phyloP scores from a whole-genome alignment of 2,888 invertebrate species.

The Cloeon dipterum region DNA sequence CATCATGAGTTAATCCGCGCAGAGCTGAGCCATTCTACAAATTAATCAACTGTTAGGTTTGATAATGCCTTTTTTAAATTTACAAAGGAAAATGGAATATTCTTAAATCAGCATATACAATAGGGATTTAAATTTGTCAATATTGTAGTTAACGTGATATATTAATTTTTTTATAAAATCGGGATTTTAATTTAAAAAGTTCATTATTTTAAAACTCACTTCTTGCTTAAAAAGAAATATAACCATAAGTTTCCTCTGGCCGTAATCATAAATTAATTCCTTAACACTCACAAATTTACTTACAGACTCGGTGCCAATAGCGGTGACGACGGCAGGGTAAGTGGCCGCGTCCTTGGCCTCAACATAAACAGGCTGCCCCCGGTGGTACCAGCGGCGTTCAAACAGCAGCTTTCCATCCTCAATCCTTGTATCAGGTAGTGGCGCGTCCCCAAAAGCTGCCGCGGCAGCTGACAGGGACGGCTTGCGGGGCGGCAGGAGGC shows the following conservation, averaged over 20 bases:
- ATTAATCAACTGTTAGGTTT: too few relatives aligned
- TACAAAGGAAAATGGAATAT: too few relatives aligned
- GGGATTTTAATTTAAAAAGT: too few relatives aligned
- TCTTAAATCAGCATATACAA: too few relatives aligned
- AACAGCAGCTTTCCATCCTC: slow-evolving; percentile 87
- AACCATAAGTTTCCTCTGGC: not conserved
- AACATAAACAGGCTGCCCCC: slow-evolving; percentile 79
- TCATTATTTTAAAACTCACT: not conserved
- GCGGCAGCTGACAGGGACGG: not conserved
- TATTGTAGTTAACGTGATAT: too few relatives aligned
- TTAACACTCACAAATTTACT: slow-evolving; percentile 13
- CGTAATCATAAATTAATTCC: not conserved
- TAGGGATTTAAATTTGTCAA: too few relatives aligned
- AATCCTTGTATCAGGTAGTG: slow-evolving; percentile 57
- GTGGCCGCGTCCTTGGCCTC: slow-evolving; percentile 69
- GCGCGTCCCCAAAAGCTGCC: slow-evolving; percentile 14
- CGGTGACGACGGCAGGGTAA: slow-evolving; percentile 74
- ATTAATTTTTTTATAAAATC: too few relatives aligned
- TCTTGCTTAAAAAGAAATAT: not conserved
- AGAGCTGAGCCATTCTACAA: too few relatives aligned
- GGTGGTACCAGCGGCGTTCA: slow-evolving; percentile 86
- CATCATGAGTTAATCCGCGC: too few relatives aligned
- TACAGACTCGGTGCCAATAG: slow-evolving; percentile 76
- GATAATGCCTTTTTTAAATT: too few relatives aligned
- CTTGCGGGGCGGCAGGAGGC: not conserved